Evolutionary conservation across 2,888 invertebrate species (phyloP).

Genomic region (Nomada lathburiana): DNA sequence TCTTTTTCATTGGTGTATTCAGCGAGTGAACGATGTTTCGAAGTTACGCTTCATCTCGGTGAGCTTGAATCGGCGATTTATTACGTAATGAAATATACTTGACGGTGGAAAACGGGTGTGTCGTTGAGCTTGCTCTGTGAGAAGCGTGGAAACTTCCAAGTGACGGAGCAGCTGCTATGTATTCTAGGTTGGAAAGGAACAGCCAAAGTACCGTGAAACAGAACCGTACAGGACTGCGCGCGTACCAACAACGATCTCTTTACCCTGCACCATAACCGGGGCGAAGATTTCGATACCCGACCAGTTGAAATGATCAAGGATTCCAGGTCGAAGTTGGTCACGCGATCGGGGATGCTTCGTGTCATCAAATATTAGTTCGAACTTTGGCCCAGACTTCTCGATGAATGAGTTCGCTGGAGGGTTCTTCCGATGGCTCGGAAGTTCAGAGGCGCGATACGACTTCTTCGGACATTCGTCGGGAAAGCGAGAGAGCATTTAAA

Average conservation of each 20-base stretch:
- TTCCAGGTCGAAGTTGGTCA: not conserved
- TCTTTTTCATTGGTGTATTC: not conserved
- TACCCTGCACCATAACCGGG: slow-evolving; percentile 60
- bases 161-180: slow-evolving; percentile 59
- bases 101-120: slow-evolving; percentile 50
- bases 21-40: not conserved
- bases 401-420: not conserved
- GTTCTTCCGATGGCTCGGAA: not conserved
- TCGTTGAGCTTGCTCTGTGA: slow-evolving; percentile 20
- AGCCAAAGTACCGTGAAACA: slow-evolving; percentile 67
- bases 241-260: slow-evolving; percentile 54
- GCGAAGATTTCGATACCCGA: not conserved
- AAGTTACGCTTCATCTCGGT: slow-evolving; percentile 33
- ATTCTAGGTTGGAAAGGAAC: slow-evolving; percentile 56
- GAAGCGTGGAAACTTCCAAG: slow-evolving; percentile 59
- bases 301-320: slow-evolving; percentile 10
- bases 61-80: slow-evolving; percentile 52
- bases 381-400: not conserved
- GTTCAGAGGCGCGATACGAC: not conserved
- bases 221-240: slow-evolving; percentile 60
- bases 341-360: not conserved
- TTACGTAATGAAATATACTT: slow-evolving; percentile 51
- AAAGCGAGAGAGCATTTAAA: not conserved
- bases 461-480: not conserved
- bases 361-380: not conserved